A percentile compares a stretch with the other conserved stretches of the same genome.
phyloP scores from a whole-genome alignment of 2,797 vertebrate species.

The Argya squamiceps region DNA sequence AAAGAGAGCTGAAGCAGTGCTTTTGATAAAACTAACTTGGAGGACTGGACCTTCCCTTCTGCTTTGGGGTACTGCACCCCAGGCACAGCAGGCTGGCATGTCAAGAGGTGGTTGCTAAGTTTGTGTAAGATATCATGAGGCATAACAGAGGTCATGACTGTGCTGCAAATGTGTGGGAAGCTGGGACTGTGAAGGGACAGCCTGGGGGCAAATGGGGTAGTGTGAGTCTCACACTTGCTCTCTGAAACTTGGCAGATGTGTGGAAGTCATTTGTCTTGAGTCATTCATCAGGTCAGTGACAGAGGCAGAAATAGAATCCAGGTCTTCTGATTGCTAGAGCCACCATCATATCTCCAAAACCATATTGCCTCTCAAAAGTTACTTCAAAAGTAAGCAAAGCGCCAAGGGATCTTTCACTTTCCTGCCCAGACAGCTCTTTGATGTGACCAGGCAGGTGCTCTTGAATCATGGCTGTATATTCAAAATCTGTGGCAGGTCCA shows the following conservation, averaged over 20 bases:
- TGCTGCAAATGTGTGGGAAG: neutral
- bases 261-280: neutral
- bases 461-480: neutral
- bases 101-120: neutral
- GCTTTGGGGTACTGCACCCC: neutral
- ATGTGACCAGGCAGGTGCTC: neutral
- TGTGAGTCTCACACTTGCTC: rapidly evolving
- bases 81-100: neutral
- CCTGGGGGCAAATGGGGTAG: neutral
- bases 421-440: neutral
- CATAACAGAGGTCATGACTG: neutral
- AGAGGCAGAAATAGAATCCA: neutral
- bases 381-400: neutral
- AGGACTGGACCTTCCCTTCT: neutral
- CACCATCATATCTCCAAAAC: neutral
- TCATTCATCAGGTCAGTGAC: neutral
- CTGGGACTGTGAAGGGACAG: neutral
- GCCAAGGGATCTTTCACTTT: neutral
- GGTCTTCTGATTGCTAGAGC: neutral
- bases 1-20: neutral
- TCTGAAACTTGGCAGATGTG: neutral
- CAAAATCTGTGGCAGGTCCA: neutral
- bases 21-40: neutral
- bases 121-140: neutral
- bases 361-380: neutral